phyloP scores from a whole-genome alignment of 2,797 vertebrate species.

The Lagorchestes hirsutus region DNA sequence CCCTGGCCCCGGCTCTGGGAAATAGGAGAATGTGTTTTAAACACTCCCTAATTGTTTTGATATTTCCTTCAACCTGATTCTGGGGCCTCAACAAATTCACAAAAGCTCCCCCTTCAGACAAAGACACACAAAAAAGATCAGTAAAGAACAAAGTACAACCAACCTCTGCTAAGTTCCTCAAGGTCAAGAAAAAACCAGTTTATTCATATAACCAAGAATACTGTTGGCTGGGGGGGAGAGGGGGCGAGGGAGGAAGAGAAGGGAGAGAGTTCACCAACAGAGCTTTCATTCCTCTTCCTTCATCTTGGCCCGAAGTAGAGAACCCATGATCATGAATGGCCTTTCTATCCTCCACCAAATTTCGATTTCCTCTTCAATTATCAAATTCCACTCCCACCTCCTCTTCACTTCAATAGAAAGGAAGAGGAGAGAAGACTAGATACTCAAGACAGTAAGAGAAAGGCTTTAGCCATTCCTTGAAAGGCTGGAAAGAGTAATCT shows the following conservation, averaged over 20 bases:
- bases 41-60: slow-evolving; percentile 10
- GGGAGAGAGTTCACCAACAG: not conserved
- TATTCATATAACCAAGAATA: not conserved
- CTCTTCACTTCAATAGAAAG: not conserved
- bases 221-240: not conserved
- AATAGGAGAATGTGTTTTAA: slow-evolving; percentile 5
- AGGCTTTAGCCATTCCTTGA: not conserved
- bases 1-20: not conserved
- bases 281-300: rapidly evolving
- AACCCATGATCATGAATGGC: not conserved
- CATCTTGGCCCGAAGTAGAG: not conserved
- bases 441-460: not conserved
- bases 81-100: not conserved
- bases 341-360: not conserved
- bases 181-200: not conserved
- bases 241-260: not conserved
- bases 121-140: not conserved
- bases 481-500: not conserved
- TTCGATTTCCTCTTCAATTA: not conserved
- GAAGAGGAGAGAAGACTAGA: not conserved
- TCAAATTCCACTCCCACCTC: not conserved
- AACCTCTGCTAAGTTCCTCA: not conserved
- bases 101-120: not conserved
- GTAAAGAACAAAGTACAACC: not conserved
- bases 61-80: not conserved